phyloP scores from a whole-genome alignment of 2,888 invertebrate species.

The Lamproptera curius region DNA sequence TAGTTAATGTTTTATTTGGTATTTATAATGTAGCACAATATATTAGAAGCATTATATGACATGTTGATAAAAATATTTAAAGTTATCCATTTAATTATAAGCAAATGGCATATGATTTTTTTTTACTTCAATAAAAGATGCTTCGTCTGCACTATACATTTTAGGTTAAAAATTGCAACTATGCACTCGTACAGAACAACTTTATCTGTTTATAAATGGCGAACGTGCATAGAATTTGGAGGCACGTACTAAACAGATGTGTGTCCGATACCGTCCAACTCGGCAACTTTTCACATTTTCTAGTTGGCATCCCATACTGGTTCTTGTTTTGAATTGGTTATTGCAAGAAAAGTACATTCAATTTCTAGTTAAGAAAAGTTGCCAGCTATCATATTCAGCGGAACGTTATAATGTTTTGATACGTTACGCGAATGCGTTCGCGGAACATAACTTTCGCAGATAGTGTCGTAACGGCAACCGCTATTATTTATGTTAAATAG shows the following conservation, averaged over 20 bases:
- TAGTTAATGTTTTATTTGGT: too few relatives aligned
- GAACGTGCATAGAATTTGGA: slow-evolving; percentile 48
- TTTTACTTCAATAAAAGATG: too few relatives aligned
- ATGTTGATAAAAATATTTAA: too few relatives aligned
- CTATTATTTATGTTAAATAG: slow-evolving; percentile 52
- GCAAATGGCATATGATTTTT: too few relatives aligned
- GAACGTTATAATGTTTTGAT: slow-evolving; percentile 13
- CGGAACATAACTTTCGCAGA: slow-evolving; percentile 20
- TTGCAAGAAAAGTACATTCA: slow-evolving; percentile 17
- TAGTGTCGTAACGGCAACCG: slow-evolving; percentile 17
- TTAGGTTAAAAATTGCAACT: too few relatives aligned
- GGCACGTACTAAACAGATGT: slow-evolving; percentile 66
- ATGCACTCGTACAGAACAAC: neutral
- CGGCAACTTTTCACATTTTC: slow-evolving; percentile 72
- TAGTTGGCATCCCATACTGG: slow-evolving; percentile 35
- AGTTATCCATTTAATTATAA: too few relatives aligned
- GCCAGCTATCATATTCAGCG: neutral
- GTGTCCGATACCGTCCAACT: slow-evolving; percentile 62
- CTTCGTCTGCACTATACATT: too few relatives aligned
- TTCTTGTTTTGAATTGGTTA: slow-evolving; percentile 57
- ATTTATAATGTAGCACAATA: too few relatives aligned
- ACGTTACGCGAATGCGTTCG: slow-evolving; percentile 17
- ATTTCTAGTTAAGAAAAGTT: neutral
- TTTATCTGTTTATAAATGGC: slow-evolving; percentile 21
- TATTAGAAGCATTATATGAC: too few relatives aligned